A percentile compares a stretch with the other conserved stretches of the same genome.
Conservation (phyloP, 2,113 vertebrate genomes). For the Plectropomus leopardus region DNA sequence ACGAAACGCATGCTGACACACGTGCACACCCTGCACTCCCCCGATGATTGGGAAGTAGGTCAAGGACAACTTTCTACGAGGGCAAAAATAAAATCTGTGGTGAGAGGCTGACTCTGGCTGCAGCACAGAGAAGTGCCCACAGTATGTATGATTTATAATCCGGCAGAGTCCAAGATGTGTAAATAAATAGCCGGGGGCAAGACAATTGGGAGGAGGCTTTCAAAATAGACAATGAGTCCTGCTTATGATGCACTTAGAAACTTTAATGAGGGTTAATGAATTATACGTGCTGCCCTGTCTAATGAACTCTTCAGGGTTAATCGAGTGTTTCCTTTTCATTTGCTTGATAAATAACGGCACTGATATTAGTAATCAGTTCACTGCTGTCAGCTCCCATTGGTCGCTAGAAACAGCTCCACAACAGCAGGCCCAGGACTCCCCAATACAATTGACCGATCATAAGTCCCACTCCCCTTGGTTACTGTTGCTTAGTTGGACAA, state of each 20-base stretch:
- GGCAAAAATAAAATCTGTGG: slow-evolving; percentile 66
- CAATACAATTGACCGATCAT: no score
- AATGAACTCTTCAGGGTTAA: slow-evolving; percentile 28
- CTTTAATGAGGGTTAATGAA: slow-evolving; percentile 31
- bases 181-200: slow-evolving; percentile 36
- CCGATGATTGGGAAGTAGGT: slow-evolving; percentile 76
- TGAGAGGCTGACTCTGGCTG: slow-evolving; percentile 49
- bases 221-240: slow-evolving; percentile 12
- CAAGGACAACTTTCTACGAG: slow-evolving; percentile 77
- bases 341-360: slow-evolving; percentile 32
- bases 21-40: slow-evolving; percentile 54
- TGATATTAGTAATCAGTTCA: slow-evolving; percentile 5
- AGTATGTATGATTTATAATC: slow-evolving; percentile 44
- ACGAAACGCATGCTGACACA: slow-evolving; percentile 66
- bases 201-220: slow-evolving; percentile 2
- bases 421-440: no score
- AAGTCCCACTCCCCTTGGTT: no score
- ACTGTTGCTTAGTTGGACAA: no score
- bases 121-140: slow-evolving; percentile 39
- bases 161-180: slow-evolving; percentile 29
- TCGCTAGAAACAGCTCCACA: slow-evolving; percentile 4
- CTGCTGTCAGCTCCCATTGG: neutral
- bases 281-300: neutral
- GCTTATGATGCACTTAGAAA: slow-evolving; percentile 17
- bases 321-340: slow-evolving; percentile 33